A percentile compares a stretch with the other conserved stretches of the same genome.
Conservation (phyloP, 92 coral and sea anemone genomes). For the Diadumene lineata region DNA sequence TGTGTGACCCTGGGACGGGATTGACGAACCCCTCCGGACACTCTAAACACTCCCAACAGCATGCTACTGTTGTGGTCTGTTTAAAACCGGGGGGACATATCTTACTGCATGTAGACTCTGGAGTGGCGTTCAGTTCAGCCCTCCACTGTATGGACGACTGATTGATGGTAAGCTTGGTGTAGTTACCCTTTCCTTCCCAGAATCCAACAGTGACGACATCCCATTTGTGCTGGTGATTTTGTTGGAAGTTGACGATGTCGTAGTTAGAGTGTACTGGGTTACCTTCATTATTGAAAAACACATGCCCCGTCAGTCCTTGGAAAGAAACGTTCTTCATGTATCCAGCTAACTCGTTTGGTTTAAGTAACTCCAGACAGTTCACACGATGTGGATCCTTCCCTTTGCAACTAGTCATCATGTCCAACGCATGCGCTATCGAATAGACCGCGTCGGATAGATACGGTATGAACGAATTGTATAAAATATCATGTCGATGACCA, state of each 20-base stretch:
- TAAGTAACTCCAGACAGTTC: conserved; percentile 17
- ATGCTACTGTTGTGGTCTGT: conserved; percentile 41
- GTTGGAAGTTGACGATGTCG: conserved; percentile 68
- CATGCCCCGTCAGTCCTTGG: conserved; percentile 56
- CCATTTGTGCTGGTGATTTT: conserved; percentile 15
- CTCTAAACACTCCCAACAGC: conserved; percentile 62
- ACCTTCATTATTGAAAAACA: conserved; percentile 52
- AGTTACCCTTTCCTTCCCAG: conserved; percentile 43
- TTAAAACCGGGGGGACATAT: conserved; percentile 64
- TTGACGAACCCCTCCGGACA: conserved; percentile 60
- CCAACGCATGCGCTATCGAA: conserved; percentile 65
- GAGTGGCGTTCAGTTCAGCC: conserved; percentile 33
- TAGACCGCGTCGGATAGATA: conserved; percentile 70
- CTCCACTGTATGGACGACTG: conserved; percentile 42
- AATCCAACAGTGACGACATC: conserved; percentile 57
- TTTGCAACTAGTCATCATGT: conserved; percentile 34
- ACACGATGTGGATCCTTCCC: neutral
- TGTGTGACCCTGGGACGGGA: conserved; percentile 39
- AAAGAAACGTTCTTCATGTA: conserved; percentile 57
- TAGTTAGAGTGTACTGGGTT: conserved; percentile 57
- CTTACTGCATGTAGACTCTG: conserved; percentile 64
- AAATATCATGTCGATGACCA: conserved; percentile 30
- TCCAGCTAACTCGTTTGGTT: conserved; percentile 33
- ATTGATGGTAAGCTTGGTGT: conserved; percentile 33
- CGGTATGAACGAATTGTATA: conserved; percentile 67